Evolutionary conservation across 1,140 invertebrate species (phyloP).

Genomic region (Saccostrea cuccullata): DNA sequence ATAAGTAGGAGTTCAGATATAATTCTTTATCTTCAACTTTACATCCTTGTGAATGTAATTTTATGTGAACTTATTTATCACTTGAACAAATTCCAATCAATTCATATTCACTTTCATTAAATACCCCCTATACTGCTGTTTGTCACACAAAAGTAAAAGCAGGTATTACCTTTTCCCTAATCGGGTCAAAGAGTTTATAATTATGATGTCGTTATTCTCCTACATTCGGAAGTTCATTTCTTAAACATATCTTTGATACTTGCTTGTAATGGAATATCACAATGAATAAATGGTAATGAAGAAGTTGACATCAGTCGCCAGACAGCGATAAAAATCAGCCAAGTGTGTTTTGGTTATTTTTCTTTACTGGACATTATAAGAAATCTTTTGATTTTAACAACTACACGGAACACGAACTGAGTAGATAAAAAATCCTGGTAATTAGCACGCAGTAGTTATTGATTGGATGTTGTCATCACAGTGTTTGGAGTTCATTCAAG

Average conservation of each 20-base stretch:
- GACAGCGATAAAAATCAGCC: neutral
- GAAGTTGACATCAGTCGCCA: neutral
- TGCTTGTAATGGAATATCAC: conserved; percentile 29
- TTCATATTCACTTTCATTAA: too few species aligned
- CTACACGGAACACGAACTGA: neutral
- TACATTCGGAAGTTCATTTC: conserved; percentile 2
- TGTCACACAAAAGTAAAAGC: neutral
- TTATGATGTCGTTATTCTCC: neutral
- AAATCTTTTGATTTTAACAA: neutral
- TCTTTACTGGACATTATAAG: conserved; percentile 25
- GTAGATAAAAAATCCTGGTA: neutral
- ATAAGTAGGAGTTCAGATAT: too few species aligned
- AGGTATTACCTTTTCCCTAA: neutral
- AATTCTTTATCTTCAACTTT: too few species aligned
- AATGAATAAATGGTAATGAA: conserved; percentile 31
- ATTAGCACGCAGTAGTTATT: neutral
- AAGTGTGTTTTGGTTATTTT: neutral
- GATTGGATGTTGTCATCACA: neutral
- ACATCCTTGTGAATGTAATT: too few species aligned
- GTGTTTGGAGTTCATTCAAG: neutral
- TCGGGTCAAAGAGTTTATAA: neutral
- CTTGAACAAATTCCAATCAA: too few species aligned
- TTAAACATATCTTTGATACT: conserved; percentile 10
- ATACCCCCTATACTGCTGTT: neutral
- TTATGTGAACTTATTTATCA: too few species aligned